phyloP scores from a whole-genome alignment of 2,888 invertebrate species.

The Drosophila nr. medialis region DNA sequence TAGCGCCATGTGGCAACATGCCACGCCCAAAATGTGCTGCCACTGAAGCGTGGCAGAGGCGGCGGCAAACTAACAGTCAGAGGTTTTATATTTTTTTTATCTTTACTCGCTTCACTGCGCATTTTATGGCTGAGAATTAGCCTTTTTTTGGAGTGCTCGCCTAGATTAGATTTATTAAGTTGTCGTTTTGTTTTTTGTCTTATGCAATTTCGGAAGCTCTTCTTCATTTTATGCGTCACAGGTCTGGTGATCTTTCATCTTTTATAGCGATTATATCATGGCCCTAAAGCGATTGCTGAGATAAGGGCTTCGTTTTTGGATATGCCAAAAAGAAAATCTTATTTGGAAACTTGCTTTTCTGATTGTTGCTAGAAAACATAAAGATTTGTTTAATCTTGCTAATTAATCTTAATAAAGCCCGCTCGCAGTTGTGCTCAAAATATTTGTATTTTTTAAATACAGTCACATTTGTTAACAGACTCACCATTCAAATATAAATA shows the following conservation, averaged over 20 bases:
- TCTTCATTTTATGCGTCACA: background rate
- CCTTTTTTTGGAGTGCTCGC: constrained; percentile 28
- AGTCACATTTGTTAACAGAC: background rate
- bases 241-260: constrained; percentile 9
- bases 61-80: constrained; percentile 31
- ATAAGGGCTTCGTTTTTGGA: background rate
- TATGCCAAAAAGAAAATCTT: background rate
- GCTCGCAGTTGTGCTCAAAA: background rate
- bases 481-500: background rate
- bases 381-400: background rate
- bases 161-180: constrained; percentile 52
- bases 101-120: constrained; percentile 69
- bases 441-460: background rate
- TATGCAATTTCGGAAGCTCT: constrained; percentile 17
- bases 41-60: constrained; percentile 73
- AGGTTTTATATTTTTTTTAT: constrained; percentile 8
- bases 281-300: background rate
- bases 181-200: constrained; percentile 16
- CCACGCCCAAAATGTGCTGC: constrained; percentile 65
- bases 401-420: background rate
- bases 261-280: constrained; percentile 15
- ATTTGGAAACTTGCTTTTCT: background rate
- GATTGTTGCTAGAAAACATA: background rate
- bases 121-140: constrained; percentile 67
- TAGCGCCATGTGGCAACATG: constrained; percentile 67